Evolutionary conservation across 2,888 invertebrate species (phyloP).

Genomic region (Ptychoptera contaminata): DNA sequence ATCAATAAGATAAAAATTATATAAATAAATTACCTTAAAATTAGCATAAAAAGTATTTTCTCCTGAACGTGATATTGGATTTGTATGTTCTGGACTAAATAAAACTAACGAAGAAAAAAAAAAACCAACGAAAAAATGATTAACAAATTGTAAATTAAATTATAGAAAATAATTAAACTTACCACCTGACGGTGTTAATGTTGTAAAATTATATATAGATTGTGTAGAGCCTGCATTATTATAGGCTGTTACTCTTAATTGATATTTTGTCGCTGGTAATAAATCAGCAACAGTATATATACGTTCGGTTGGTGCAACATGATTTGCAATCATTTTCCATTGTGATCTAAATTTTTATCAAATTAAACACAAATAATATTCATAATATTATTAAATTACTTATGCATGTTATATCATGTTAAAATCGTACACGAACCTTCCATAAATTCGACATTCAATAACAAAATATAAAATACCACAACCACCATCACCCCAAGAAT

Average conservation of each 20-base stretch:
- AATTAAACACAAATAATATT: neutral
- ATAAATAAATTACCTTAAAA: slow-evolving; percentile 28
- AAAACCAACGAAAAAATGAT: neutral
- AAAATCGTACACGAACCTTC: slow-evolving; percentile 13
- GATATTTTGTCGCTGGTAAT: slow-evolving; percentile 58
- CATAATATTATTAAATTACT: neutral
- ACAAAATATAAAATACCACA: slow-evolving; percentile 76
- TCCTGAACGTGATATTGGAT: slow-evolving; percentile 50
- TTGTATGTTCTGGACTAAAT: slow-evolving; percentile 46
- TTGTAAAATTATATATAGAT: slow-evolving; percentile 72
- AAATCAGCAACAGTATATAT: slow-evolving; percentile 67
- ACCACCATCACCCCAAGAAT: slow-evolving; percentile 79
- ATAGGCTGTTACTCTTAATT: slow-evolving; percentile 59
- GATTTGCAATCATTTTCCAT: slow-evolving; percentile 68
- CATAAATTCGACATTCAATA: slow-evolving; percentile 56
- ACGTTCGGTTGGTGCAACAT: slow-evolving; percentile 65
- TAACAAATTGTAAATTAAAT: neutral
- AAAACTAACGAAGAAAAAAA: slow-evolving; percentile 25
- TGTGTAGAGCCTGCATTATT: slow-evolving; percentile 77
- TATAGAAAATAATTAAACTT: slow-evolving; percentile 23
- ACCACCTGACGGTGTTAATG: slow-evolving; percentile 62
- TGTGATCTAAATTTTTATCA: slow-evolving; percentile 24
- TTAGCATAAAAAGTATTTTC: slow-evolving; percentile 45
- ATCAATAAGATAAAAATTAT: neutral
- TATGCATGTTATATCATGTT: neutral